phyloP scores from a whole-genome alignment of 2,797 vertebrate genomes.

The Coilia nasus region DNA sequence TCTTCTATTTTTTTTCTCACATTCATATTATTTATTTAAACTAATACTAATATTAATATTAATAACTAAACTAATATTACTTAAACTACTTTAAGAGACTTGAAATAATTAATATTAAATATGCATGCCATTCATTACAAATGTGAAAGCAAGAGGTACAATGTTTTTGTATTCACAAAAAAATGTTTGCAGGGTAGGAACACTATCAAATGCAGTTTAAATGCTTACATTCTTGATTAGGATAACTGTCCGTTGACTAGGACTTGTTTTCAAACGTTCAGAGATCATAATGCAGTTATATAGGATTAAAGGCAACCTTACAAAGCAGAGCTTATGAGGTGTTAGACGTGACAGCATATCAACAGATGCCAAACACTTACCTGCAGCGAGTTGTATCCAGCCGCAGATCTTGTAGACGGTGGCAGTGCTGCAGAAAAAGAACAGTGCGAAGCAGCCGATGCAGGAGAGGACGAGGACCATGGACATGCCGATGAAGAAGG shows the following conservation, averaged over 20 bases:
- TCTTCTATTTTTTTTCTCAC: too few relatives aligned
- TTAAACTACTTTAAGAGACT: too few relatives aligned
- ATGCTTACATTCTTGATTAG: background rate
- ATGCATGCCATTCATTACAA: too few relatives aligned
- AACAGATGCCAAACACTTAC: constrained; percentile 72
- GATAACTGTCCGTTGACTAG: background rate
- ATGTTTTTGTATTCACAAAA: too few relatives aligned
- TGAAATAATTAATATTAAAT: too few relatives aligned
- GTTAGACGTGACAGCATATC: background rate
- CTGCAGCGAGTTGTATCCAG: constrained; percentile 98
- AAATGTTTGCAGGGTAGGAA: background rate
- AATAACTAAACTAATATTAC: too few relatives aligned
- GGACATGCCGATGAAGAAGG: constrained; percentile 96
- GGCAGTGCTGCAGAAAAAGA: constrained; percentile 99
- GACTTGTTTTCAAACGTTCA: background rate
- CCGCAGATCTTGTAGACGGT: constrained; percentile 99
- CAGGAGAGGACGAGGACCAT: constrained; percentile 95
- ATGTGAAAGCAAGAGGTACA: too few relatives aligned
- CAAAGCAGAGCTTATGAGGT: background rate
- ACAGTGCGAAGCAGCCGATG: constrained; percentile 95
- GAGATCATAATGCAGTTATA: background rate
- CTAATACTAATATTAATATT: too few relatives aligned
- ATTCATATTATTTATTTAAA: too few relatives aligned
- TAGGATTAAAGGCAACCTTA: background rate
- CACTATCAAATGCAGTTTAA: background rate